Evolutionary conservation across 2,888 invertebrate species (phyloP), one percentile per base, ranked within the genome.

Genomic region (Macaria liturata): DNA sequence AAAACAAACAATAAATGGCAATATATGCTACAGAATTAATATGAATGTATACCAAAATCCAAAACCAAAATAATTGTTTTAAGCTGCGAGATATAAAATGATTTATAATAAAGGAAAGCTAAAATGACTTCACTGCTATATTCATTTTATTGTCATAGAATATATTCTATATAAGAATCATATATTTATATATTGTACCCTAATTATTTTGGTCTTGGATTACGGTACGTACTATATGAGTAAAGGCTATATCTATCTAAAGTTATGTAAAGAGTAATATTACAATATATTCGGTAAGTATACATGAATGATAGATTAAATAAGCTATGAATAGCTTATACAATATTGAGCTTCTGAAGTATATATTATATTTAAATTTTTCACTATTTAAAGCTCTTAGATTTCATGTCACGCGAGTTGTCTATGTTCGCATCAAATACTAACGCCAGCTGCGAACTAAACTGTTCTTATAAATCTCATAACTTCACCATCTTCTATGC

Each of bases 321-420:
- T 86, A 89, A 91, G 90, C 90, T 87, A 87, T 79, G 77, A 73
- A 82, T 86, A 88, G 89, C 88, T 88, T 90, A 89, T 80, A 81
- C 77, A 82, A 86, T 84, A 86, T 89, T 91, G 91, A 91, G 91
- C 91, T 83, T 82, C 84, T 84, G 88, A 89, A 90, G 85, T 90
- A 84, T 86, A 86, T 86, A 83, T 86, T 83, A 84, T 83, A 86
- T 84, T 86, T 81, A 80, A 76, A 73, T 80, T 81, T 81, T 89
- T 89, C 81, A 84, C 91, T 92, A 92, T 91, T 92, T 92, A 92
- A 92, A 92, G 92, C 92, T 92, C 92, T 92, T 91, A 92, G 86
- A 86, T 89, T 88, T 90, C 86, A 84, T 88, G 81, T 83, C 67
- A 83, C 81, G 83, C 88, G 85, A 89, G 80, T 78, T 75, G 78